phyloP scores from a whole-genome alignment of 2,888 invertebrate genomes.

The Digitonthophagus gazella region DNA sequence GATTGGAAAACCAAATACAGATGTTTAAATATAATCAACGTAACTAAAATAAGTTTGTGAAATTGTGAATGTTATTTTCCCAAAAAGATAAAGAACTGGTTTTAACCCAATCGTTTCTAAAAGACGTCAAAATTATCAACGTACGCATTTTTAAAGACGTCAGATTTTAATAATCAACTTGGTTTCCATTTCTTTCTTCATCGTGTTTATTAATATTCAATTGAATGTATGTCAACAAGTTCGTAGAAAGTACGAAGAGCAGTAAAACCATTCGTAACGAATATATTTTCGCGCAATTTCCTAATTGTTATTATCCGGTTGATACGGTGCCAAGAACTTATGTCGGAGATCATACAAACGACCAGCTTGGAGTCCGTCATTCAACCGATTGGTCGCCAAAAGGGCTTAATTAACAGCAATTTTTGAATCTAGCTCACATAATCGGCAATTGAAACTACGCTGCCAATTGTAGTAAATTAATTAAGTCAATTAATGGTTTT shows the following conservation, averaged over 20 bases:
- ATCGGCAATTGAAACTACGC: neutral
- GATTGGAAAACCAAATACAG: no score
- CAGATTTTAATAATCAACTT: no score
- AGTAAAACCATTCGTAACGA: neutral
- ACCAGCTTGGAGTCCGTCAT: neutral
- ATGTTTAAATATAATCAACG: no score
- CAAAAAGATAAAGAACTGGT: no score
- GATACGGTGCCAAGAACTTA: neutral
- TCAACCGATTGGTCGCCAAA: neutral
- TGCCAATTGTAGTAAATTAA: neutral
- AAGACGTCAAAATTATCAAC: no score
- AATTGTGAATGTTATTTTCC: no score
- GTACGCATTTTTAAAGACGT: no score
- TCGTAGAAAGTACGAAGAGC: neutral
- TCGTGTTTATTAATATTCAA: neutral
- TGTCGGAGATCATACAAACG: neutral
- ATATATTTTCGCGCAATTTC: neutral
- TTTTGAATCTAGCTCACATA: neutral
- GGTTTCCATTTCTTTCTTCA: no score
- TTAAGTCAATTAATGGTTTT: neutral
- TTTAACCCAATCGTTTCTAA: no score
- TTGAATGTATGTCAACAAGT: neutral
- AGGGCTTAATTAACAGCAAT: neutral
- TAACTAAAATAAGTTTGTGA: no score
- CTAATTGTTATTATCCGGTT: neutral